phyloP scores from a whole-genome alignment of 2,888 invertebrate species.

The Eurytoma californica region DNA sequence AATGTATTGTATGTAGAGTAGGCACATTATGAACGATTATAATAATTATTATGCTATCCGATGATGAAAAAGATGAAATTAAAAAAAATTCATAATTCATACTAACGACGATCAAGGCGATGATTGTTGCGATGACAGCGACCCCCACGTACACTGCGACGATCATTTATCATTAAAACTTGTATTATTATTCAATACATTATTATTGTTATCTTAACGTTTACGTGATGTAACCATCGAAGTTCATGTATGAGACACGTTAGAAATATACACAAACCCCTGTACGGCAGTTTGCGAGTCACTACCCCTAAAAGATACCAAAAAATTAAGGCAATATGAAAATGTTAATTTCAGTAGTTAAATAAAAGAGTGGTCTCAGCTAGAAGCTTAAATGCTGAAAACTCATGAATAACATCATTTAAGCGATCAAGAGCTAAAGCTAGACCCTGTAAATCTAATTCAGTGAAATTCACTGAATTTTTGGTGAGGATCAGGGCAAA shows the following conservation, averaged over 20 bases:
- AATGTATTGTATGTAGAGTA: slow-evolving; percentile 75
- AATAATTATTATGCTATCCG: slow-evolving; percentile 63
- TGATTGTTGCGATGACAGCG: slow-evolving; percentile 57
- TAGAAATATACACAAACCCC: background rate
- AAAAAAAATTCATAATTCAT: slow-evolving; percentile 62
- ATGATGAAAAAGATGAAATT: slow-evolving; percentile 51
- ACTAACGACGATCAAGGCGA: slow-evolving; percentile 67
- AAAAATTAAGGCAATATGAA: background rate
- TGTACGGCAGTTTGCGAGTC: slow-evolving; percentile 25
- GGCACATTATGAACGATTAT: slow-evolving; percentile 62
- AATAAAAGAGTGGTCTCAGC: too few species aligned
- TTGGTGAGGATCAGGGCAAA: too few species aligned
- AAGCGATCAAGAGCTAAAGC: too few species aligned
- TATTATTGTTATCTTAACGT: slow-evolving; percentile 73
- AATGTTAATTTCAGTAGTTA: too few species aligned
- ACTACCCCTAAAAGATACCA: background rate
- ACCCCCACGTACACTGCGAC: slow-evolving; percentile 29
- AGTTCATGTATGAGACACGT: slow-evolving; percentile 61
- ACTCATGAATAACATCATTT: too few species aligned
- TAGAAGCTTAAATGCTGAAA: too few species aligned
- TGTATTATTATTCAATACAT: slow-evolving; percentile 62
- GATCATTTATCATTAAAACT: slow-evolving; percentile 53
- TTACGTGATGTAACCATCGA: slow-evolving; percentile 67
- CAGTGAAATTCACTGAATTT: too few species aligned
- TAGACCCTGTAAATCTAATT: too few species aligned